phyloP scores from a whole-genome alignment of 2,113 vertebrate genomes.

The Electrona antarctica region DNA sequence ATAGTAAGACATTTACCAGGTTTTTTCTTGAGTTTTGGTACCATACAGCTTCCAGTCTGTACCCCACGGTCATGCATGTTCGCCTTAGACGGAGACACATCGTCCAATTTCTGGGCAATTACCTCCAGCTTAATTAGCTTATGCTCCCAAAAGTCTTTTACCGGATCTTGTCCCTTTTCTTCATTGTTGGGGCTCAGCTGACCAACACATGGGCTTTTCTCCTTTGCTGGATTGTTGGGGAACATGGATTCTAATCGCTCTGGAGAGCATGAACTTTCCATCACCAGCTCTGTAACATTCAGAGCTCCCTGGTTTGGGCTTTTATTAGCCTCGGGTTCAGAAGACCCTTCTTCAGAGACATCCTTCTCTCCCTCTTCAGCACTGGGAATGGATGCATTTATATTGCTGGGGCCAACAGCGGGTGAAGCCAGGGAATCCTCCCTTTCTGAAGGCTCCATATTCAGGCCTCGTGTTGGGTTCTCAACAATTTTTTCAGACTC shows the following conservation, averaged over 20 bases:
- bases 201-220: not conserved
- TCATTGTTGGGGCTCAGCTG: not conserved
- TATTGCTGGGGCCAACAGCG: too few relatives aligned
- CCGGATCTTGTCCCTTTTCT: not conserved
- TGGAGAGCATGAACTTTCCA: not conserved
- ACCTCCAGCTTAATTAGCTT: not conserved
- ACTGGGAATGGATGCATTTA: not conserved
- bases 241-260: not conserved
- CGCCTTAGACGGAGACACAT: constrained; percentile 23
- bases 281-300: not conserved
- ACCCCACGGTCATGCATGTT: constrained; percentile 48
- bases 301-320: constrained; percentile 48
- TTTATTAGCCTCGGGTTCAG: constrained; percentile 51
- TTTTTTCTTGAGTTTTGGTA: too few relatives aligned
- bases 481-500: not conserved
- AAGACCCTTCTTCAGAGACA: constrained; percentile 34
- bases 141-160: not conserved
- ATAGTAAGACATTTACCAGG: too few relatives aligned
- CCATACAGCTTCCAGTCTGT: constrained; percentile 20
- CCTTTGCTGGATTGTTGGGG: not conserved
- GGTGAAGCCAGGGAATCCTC: not conserved
- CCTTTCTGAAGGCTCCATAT: not conserved
- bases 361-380: constrained; percentile 5
- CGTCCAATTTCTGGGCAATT: not conserved
- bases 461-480: not conserved